Percentiles rank a stretch among this genome's conserved stretches.
phyloP scores from a whole-genome alignment of 2,888 invertebrate genomes.

The Osedax fenrisi region DNA sequence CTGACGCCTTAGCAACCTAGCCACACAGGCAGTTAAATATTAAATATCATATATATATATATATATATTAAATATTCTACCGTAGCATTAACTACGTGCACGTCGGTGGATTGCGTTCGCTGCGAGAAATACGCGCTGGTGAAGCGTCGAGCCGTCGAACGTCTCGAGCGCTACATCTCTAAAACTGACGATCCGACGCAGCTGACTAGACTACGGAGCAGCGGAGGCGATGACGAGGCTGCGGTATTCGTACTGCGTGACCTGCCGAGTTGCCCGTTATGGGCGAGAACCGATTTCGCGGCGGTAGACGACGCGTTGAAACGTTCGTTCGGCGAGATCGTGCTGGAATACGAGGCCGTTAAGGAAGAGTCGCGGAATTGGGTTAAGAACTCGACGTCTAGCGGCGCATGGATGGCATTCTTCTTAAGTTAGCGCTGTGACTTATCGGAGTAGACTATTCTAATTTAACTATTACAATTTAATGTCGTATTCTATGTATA shows the following conservation, averaged over 20 bases:
- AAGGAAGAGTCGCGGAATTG: background rate
- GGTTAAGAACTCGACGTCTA: constrained; percentile 23
- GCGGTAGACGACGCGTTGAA: constrained; percentile 9
- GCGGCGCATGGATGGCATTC: constrained; percentile 27
- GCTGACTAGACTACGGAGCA: constrained; percentile 3
- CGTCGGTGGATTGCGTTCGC: constrained; percentile 39
- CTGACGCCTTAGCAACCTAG: too few species aligned
- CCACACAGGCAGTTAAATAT: too few species aligned
- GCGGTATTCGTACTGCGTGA: constrained; percentile 30
- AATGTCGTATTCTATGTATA: too few species aligned
- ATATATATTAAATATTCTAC: too few species aligned
- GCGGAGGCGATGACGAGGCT: constrained; percentile 14
- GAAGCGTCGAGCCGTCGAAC: constrained; percentile 20
- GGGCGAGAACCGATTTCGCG: constrained; percentile 15
- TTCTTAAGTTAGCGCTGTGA: too few species aligned
- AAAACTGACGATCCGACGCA: background rate
- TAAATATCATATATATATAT: too few species aligned
- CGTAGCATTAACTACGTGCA: constrained; percentile 37
- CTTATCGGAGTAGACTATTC: too few species aligned
- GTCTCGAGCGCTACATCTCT: constrained; percentile 17
- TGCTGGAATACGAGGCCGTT: constrained; percentile 21
- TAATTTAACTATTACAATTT: too few species aligned
- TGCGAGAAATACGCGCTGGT: constrained; percentile 36
- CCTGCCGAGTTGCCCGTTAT: constrained; percentile 24
- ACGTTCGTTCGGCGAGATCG: constrained; percentile 8